These are phyloP conservation scores for Melieria crassipennis DNA, from an alignment of 2,888 invertebrate species.

Conservation along the genomic window DNA sequence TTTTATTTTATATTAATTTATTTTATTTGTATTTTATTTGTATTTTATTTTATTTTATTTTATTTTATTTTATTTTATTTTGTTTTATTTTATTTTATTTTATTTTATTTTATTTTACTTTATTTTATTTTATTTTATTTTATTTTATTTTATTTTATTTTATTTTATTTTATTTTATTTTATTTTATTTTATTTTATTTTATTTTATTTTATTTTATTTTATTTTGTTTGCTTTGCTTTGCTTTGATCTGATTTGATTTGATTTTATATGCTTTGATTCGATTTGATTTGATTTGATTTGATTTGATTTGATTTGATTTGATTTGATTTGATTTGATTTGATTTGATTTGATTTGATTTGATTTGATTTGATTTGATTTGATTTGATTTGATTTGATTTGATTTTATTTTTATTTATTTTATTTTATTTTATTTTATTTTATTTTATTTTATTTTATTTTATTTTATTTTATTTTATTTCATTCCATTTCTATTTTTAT, in stretches of 20 bases:
- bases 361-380: neutral
- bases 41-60: neutral
- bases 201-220: neutral
- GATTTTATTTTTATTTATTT: neutral
- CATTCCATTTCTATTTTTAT: too few species aligned
- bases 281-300: neutral
- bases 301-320: neutral
- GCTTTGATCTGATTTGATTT: neutral
- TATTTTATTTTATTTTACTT: neutral
- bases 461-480: too few species aligned
- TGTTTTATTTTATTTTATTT: neutral
- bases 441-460: neutral
- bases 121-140: neutral
- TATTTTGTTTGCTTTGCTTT: neutral
- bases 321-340: neutral
- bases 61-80: neutral
- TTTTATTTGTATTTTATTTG: neutral
- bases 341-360: neutral
- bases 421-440: neutral
- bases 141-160: slow-evolving; percentile 3
- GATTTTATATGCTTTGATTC: neutral
- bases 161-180: slow-evolving; percentile 7
- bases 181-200: neutral
- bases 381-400: neutral
- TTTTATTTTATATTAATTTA: neutral